Conservation (phyloP, 2,113 vertebrate genomes). For the Theristicus caerulescens region DNA sequence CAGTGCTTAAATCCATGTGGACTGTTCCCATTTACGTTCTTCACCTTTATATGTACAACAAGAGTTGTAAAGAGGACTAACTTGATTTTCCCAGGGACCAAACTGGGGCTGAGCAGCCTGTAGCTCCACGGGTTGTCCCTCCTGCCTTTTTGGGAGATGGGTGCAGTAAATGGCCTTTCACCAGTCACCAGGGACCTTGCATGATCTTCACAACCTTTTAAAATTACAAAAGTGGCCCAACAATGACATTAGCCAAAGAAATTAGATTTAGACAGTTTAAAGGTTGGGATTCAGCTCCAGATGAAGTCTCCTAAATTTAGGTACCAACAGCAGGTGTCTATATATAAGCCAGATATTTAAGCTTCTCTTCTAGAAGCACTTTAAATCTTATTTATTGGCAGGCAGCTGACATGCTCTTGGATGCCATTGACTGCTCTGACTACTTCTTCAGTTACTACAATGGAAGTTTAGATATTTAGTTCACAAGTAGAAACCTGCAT, state of each 20-base stretch:
- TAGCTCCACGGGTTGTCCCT: neutral
- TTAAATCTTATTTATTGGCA: neutral
- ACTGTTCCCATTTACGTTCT: neutral
- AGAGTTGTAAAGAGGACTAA: neutral
- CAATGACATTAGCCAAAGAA: neutral
- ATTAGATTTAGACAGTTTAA: neutral
- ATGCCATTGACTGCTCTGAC: neutral
- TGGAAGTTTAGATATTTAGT: neutral
- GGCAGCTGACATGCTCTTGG: neutral
- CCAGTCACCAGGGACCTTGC: neutral
- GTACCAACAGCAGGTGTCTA: neutral
- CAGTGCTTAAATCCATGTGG: neutral
- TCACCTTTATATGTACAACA: neutral
- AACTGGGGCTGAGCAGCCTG: neutral
- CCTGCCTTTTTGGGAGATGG: neutral
- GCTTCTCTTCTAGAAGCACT: neutral
- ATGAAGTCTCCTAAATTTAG: neutral
- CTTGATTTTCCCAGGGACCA: neutral
- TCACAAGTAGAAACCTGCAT: neutral
- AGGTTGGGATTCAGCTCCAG: neutral
- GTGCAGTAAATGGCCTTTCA: neutral
- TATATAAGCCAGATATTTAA: neutral
- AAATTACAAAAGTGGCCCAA: neutral
- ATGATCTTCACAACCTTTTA: neutral
- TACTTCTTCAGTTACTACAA: neutral